Base-by-base conservation (phyloP, 2,888 invertebrate genomes). In the Ormyrus labotus region DNA sequence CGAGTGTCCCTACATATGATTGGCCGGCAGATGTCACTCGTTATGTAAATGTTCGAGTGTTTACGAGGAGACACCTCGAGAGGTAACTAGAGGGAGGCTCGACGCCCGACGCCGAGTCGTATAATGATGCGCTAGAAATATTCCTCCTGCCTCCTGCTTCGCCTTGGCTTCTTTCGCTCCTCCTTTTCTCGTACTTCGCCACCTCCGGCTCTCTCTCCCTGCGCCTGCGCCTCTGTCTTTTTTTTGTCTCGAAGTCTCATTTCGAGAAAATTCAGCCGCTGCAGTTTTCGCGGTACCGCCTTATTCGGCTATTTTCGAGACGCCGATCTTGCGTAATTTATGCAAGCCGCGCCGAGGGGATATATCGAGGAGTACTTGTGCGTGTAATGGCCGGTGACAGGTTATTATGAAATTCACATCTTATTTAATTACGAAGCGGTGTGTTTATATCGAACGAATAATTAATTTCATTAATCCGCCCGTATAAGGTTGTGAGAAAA, bases 21-120 rank as follows among this genome's bases (percentile, higher is more conserved):
- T 88, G 89, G 84, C 85, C 83, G 83, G 88, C 87, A 88, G 88
- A 89, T 89, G 89, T 89, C 89, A 89, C 88, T 88, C 88, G 88
- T 90, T 90, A 89, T 89, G 89, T 88, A 90, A 89, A 89, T 88
- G 87, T 81, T 84, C 70, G 83, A 87, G 87, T 88, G 87, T 89
- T 90, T 89, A 89, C 88, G 87, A 88, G 88, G 85, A 86, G 85
- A 89, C 88, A 88, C 86, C 87, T 87, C 83, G 84, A 83, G 65
- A 19, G 85, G 86, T 88, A 65, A 65, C 70, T 75, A 65, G 74
- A 69, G 63, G 10, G 68, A 57, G 34, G 13, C 61, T 7, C 55
- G 55, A 57, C 80, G 19, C 19, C 19, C 19, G 19, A 19, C 19
- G 19, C 19, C 19, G 19, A 19, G 19, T 19, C 19, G 82, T 69